Percentiles rank a stretch among this genome's conserved stretches.
Conservation (phyloP, 1,140 invertebrate species). For the Zaprionus gabonicus region DNA sequence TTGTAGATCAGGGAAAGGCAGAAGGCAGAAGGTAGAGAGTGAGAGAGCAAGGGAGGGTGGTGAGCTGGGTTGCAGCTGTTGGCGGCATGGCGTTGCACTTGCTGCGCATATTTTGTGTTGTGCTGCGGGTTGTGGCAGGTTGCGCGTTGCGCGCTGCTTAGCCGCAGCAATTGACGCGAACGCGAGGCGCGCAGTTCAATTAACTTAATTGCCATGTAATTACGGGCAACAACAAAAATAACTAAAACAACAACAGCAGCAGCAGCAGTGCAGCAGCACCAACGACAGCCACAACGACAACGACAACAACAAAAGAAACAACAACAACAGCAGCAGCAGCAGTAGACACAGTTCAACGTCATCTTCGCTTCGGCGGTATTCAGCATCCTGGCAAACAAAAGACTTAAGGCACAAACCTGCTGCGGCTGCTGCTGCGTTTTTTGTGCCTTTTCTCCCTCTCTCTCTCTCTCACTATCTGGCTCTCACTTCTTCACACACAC, state of each 20-base stretch:
- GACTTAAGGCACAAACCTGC: slow-evolving; percentile 79
- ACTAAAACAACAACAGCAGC: slow-evolving; percentile 38
- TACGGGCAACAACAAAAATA: slow-evolving; percentile 59
- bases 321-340: slow-evolving; percentile 23
- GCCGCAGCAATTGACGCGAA: slow-evolving; percentile 69
- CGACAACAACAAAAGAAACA: slow-evolving; percentile 19
- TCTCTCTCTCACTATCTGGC: slow-evolving; percentile 5
- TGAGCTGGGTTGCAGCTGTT: slow-evolving; percentile 10
- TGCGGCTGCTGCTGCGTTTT: slow-evolving; percentile 41
- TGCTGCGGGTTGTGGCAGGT: not conserved
- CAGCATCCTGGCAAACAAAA: slow-evolving; percentile 77
- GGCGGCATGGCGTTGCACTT: slow-evolving; percentile 6
- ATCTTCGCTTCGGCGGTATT: slow-evolving; percentile 40
- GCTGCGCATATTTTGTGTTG: slow-evolving; percentile 2
- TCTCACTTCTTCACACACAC: slow-evolving; percentile 4
- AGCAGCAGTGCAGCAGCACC: slow-evolving; percentile 5
- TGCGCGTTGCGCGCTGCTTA: slow-evolving; percentile 21
- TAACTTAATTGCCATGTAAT: slow-evolving; percentile 84
- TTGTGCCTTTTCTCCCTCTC: not conserved
- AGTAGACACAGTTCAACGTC: slow-evolving; percentile 46
- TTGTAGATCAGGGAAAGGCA: not conserved
- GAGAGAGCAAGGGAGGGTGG: not conserved
- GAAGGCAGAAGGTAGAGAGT: not conserved
- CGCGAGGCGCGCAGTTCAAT: slow-evolving; percentile 79
- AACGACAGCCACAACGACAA: slow-evolving; percentile 21